Evolutionary conservation across 92 coral and sea anemone genomes (phyloP).

Genomic region (Meandrina meandrites): DNA sequence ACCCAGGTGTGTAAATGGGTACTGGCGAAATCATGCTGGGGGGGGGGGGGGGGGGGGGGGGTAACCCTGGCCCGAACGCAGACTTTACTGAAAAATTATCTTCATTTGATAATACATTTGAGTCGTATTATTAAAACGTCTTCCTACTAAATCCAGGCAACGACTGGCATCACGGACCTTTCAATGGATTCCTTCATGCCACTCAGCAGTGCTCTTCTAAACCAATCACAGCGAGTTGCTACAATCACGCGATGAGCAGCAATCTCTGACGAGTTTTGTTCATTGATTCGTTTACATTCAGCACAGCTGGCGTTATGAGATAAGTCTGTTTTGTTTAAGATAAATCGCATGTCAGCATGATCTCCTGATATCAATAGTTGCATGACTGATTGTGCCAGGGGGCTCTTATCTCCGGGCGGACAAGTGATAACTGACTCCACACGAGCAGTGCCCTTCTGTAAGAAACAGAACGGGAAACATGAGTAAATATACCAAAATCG

Average conservation of each 20-base stretch:
- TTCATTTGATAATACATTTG: no score
- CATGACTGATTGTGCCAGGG: constrained; percentile 70
- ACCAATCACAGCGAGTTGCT: constrained; percentile 95
- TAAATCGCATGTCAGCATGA: constrained; percentile 81
- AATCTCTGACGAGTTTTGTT: constrained; percentile 31
- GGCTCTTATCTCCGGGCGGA: constrained; percentile 62
- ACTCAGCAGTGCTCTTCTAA: constrained; percentile 87
- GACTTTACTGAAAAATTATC: no score
- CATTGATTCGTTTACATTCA: constrained; percentile 26
- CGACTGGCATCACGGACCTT: constrained; percentile 72
- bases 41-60: no score
- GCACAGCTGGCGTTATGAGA: constrained; percentile 27
- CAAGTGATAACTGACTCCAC: constrained; percentile 50
- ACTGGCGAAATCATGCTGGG: no score
- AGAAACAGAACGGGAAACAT: background rate
- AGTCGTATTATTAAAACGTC: no score
- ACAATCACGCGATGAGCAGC: constrained; percentile 90
- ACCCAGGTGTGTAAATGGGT: no score
- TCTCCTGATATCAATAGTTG: constrained; percentile 72
- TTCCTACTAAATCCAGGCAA: no score
- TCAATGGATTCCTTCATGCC: constrained; percentile 98
- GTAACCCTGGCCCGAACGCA: no score
- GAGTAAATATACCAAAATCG: background rate
- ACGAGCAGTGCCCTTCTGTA: constrained; percentile 31
- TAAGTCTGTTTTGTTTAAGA: constrained; percentile 19